phyloP scores from a whole-genome alignment of 2,797 vertebrate species.

The Sebastes oblongus region DNA sequence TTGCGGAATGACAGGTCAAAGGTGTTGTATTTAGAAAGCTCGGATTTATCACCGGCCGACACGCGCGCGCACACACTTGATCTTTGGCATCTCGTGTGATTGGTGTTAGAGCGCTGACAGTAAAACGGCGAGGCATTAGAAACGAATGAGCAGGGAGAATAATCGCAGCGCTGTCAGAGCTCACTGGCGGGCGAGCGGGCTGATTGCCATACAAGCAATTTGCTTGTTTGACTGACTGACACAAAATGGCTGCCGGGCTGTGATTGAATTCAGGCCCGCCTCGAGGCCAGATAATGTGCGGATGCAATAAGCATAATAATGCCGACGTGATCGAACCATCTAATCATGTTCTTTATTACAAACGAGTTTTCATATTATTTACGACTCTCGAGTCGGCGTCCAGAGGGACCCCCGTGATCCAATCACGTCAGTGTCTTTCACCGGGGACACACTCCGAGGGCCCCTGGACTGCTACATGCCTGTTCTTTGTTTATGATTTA shows the following conservation, averaged over 20 bases:
- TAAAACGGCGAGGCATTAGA: constrained; percentile 37
- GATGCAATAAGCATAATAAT: constrained; percentile 44
- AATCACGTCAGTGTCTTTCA: constrained; percentile 25
- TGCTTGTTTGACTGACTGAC: constrained; percentile 64
- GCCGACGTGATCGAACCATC: constrained; percentile 33
- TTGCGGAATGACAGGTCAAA: constrained; percentile 53
- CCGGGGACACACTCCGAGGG: constrained; percentile 22
- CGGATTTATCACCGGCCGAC: constrained; percentile 3
- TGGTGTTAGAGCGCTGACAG: constrained; percentile 17
- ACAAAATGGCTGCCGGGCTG: constrained; percentile 49
- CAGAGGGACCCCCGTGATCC: constrained; percentile 1
- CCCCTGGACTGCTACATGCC: constrained; percentile 18
- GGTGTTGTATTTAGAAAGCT: constrained; percentile 51
- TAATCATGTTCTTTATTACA: constrained; percentile 40
- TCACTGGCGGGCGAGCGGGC: constrained; percentile 5
- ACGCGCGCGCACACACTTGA: constrained; percentile 14
- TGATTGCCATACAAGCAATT: constrained; percentile 64
- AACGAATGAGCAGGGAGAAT: constrained; percentile 60
- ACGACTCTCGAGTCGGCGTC: constrained; percentile 23
- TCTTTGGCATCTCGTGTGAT: constrained; percentile 42
- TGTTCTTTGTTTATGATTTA: constrained; percentile 66
- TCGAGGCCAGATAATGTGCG: constrained; percentile 29
- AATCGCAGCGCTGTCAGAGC: constrained; percentile 58
- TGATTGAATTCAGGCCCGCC: constrained; percentile 59
- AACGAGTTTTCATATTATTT: constrained; percentile 45